Base-by-base conservation (phyloP, 2,888 invertebrate genomes). In the Drosophila peninsularis region DNA sequence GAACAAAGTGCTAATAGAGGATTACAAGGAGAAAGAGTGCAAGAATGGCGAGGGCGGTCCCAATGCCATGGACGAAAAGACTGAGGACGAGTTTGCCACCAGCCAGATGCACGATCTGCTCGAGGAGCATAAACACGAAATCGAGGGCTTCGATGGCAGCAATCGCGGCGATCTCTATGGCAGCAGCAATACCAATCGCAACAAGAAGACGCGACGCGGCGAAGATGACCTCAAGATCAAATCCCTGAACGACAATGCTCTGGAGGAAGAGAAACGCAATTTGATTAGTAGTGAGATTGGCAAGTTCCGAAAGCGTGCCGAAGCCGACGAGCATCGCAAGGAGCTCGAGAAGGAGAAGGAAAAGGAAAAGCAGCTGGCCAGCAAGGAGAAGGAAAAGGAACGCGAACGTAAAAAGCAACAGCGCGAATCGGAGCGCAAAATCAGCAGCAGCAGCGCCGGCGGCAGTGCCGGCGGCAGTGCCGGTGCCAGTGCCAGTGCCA, bases 201-300 rank as follows among this genome's bases (percentile, higher is more conserved):
- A 79, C 24, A 82, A 82, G 60, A 91, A 91, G 77, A 61, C 81
- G 2, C 89, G 82, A 3, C 85, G 91, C 7, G 80, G 91, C 27
- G 82, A 75, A 63, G 92, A 92, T 47, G 92, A 91, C 61, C 68
- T 89, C 1, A 92, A 92, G 66, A 86, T 91, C 50, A 95, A 95
- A 88, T 94, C 95, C 67, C 93, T 97, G 36, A 96, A 96, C 85
- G 97, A 97, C 89, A 96, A 96, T 34, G 98, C 97, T 92, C 95
- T 98, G 71, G 99, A 99, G 91, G 98, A 98, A 93, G 98, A 98
- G 91, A 98, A 98, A 93, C 95, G 98, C 53, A 98, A 98, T 93
- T 95, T 99, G 84, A 99, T 99, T 85, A 98, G 97, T 90, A 95
- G 98, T 86, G 99, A 99, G 94, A 99, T 99, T 93, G 97, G 97